Conservation (phyloP, 2,888 invertebrate species). For the Theretra japonica region DNA sequence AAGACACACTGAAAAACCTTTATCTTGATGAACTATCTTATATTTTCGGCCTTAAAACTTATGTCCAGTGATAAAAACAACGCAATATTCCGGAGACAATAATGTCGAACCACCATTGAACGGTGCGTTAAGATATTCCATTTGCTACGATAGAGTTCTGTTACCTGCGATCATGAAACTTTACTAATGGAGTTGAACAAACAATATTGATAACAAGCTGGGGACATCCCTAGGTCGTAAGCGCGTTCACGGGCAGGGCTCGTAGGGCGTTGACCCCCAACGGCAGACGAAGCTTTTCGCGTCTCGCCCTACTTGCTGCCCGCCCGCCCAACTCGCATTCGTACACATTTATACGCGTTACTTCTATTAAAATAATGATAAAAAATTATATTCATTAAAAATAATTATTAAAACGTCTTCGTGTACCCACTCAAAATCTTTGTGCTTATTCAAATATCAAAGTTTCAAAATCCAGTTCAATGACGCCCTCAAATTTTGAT, state of each 20-base stretch:
- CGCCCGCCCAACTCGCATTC: slow-evolving; percentile 68
- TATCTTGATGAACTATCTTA: background rate
- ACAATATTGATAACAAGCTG: slow-evolving; percentile 69
- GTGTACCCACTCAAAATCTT: background rate
- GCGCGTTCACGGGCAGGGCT: slow-evolving; percentile 81
- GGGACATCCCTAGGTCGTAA: slow-evolving; percentile 64
- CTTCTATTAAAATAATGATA: slow-evolving; percentile 8
- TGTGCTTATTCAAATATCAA: background rate
- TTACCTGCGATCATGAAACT: slow-evolving; percentile 21
- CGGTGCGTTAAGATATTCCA: background rate
- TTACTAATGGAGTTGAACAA: slow-evolving; percentile 4
- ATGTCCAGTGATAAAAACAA: background rate
- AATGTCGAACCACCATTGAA: background rate
- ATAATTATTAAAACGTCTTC: background rate
- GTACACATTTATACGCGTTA: slow-evolving; percentile 33
- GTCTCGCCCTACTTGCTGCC: slow-evolving; percentile 80
- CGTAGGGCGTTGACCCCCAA: slow-evolving; percentile 75
- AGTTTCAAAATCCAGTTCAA: slow-evolving; percentile 41
- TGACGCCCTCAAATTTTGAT: slow-evolving; percentile 11
- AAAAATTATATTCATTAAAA: background rate
- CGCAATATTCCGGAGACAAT: background rate
- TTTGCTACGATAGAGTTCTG: background rate
- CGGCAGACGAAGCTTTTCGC: slow-evolving; percentile 78
- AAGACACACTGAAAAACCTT: background rate
- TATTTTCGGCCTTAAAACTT: background rate